Conservation (phyloP, 1,140 invertebrate species). For the Drosophila jambulina region DNA sequence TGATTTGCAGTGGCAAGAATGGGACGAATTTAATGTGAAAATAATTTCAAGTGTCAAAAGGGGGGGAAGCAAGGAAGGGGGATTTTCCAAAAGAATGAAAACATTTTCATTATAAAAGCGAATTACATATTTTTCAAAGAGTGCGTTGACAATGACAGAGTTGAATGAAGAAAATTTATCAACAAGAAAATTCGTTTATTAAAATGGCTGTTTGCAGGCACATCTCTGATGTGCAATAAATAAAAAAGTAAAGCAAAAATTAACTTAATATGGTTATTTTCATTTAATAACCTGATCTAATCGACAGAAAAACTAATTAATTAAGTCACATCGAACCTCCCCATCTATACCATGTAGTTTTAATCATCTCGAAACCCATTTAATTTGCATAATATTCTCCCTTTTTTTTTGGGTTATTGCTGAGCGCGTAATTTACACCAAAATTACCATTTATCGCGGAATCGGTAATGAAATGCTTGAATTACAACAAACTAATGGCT, state of each 20-base stretch:
- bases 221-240: neutral
- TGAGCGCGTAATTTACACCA: constrained; percentile 38
- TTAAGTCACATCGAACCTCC: neutral
- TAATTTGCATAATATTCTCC: constrained; percentile 29
- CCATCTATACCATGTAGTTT: neutral
- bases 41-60: constrained; percentile 54
- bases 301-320: constrained; percentile 27
- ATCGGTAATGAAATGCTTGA: constrained; percentile 31
- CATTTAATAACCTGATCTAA: constrained; percentile 11
- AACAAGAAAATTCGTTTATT: constrained; percentile 4
- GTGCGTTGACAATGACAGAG: neutral
- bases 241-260: neutral
- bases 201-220: neutral
- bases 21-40: constrained; percentile 46
- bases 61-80: neutral
- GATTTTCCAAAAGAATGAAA: neutral
- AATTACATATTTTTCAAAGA: constrained; percentile 5
- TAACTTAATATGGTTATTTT: neutral
- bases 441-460: constrained; percentile 24
- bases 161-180: constrained; percentile 7
- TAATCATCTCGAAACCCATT: constrained; percentile 27
- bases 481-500: constrained; percentile 37
- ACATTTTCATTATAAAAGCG: constrained; percentile 7
- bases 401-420: constrained; percentile 7
- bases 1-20: constrained; percentile 41